These are phyloP conservation scores for Drosophila tripunctata DNA, from an alignment of 2,888 invertebrate genomes.

Conservation along the genomic window DNA sequence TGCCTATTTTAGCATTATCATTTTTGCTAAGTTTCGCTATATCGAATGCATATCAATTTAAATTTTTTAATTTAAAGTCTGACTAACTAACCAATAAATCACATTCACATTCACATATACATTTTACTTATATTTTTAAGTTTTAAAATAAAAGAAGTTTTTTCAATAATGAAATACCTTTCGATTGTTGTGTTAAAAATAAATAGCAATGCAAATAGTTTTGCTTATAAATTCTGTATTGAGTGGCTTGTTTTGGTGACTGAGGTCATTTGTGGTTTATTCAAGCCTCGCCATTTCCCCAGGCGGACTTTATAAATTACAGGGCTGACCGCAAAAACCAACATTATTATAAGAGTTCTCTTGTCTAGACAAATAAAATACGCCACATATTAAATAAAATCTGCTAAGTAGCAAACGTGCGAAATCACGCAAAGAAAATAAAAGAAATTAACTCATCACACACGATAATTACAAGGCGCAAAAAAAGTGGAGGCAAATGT, in stretches of 20 bases:
- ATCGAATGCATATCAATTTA: too few species aligned
- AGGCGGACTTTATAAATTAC: constrained; percentile 16
- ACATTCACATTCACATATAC: too few species aligned
- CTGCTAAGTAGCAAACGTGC: constrained; percentile 29
- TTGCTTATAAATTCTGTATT: not conserved
- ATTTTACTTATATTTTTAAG: not conserved
- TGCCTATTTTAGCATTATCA: too few species aligned
- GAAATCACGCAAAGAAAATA: constrained; percentile 41
- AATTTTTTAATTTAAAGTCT: too few species aligned
- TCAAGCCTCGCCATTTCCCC: not conserved
- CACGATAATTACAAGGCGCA: constrained; percentile 38
- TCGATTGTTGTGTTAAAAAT: too few species aligned
- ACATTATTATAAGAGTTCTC: constrained; percentile 15
- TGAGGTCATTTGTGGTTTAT: constrained; percentile 8
- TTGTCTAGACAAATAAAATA: constrained; percentile 51
- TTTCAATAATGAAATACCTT: not conserved
- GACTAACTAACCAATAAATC: too few species aligned
- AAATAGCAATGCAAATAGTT: not conserved
- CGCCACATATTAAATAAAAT: constrained; percentile 20
- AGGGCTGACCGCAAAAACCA: constrained; percentile 23
- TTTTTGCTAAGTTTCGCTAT: too few species aligned
- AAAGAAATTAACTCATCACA: constrained; percentile 33
- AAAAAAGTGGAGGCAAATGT: constrained; percentile 15
- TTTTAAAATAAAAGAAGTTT: not conserved
- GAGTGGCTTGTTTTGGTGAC: too few species aligned